Base-by-base conservation (phyloP, 2,113 vertebrate genomes). In the Podarcis raffonei region DNA sequence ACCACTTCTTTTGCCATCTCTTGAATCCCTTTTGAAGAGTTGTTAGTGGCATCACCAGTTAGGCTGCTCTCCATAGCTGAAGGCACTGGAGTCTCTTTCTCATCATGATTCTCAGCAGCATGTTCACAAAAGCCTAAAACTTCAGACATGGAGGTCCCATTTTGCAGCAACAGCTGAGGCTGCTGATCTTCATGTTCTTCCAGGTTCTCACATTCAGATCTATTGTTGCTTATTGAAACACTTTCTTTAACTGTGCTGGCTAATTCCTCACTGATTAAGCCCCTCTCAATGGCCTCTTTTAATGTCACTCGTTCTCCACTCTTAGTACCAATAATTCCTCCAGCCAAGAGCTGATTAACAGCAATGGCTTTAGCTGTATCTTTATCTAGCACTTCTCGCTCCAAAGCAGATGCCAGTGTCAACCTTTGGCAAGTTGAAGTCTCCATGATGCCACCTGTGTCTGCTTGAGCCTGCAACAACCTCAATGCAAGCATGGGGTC, bases 391-490 rank as follows among this genome's bases (percentile, higher is more conserved):
- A 98, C 71, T 77, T 97, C 97, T 81, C 74, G 95, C 39, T 96
- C 91, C 88, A 97, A 91, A 27, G 98, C 98, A 84, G 97, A 97
- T 75, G 89, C 90, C 37, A 99, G 95, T 13, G 96, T 94, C 3
- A 98, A 85, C 68, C 97, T 97, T 93, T 96, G 92, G 91, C 98
- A 98, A 32, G 95, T 97, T 0, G 62, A 71, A 62, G 97, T 97
- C 87, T 99, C 97, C 91, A 99, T 95, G 25, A 98, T 96, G 71
- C 98, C 98, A 2, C 98, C 97, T 18, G 91, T 91, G 92, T 98
- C 97, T 8, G 97, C 98, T 91, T 99, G 98, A 57, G 96, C 97
- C 92, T 99, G 97, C 86, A 98, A 96, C 87, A 98, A 18, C 89
- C 98, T 96, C 89, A 98, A 37, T 0, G 96, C 87, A 85, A 97